Evolutionary conservation across 2,113 vertebrate genomes (phyloP).

Genomic region (Vicugna pacos): DNA sequence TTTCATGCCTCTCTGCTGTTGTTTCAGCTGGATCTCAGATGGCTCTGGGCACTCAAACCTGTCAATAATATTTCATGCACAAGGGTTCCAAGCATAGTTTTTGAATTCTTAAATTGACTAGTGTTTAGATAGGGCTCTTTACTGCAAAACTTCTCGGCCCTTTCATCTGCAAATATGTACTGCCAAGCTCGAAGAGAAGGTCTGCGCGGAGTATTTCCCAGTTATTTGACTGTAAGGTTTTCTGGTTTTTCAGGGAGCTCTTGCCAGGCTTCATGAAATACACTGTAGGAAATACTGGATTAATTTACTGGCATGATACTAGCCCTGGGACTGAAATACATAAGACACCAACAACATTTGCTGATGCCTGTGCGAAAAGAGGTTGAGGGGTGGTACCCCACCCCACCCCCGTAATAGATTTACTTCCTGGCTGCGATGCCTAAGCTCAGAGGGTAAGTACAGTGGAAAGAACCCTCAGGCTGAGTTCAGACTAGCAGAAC

Average conservation of each 20-base stretch:
- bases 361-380: background rate
- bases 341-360: background rate
- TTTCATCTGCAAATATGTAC: background rate
- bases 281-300: background rate
- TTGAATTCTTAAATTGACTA: background rate
- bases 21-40: background rate
- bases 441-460: background rate
- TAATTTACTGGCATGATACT: background rate
- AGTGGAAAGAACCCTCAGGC: background rate
- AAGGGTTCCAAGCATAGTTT: background rate
- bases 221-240: background rate
- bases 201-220: background rate
- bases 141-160: background rate
- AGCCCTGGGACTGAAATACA: background rate
- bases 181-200: background rate
- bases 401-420: no score
- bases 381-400: background rate
- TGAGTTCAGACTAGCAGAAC: background rate
- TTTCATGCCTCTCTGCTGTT: background rate
- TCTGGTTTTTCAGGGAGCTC: background rate
- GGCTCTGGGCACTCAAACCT: background rate
- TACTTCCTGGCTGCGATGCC: background rate
- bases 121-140: background rate
- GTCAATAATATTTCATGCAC: background rate
- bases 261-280: background rate